Evolutionary conservation across 2,888 invertebrate genomes (phyloP).

Genomic region (Parnassius apollo): DNA sequence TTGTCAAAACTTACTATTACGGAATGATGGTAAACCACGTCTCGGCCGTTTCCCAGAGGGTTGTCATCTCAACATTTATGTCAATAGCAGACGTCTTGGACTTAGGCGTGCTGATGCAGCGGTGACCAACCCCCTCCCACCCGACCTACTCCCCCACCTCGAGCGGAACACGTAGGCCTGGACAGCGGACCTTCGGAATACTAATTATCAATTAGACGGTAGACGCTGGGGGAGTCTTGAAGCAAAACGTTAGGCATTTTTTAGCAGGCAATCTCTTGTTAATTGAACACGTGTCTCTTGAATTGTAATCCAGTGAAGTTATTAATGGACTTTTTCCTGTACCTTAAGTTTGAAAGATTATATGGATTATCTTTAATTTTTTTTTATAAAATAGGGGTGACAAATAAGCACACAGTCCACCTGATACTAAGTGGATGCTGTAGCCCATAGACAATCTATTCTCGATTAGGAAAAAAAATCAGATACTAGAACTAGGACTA

Average conservation of each 20-base stretch:
- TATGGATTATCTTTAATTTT: too few relatives aligned
- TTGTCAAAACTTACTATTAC: too few relatives aligned
- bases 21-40: slow-evolving; percentile 44
- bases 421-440: too few relatives aligned
- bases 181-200: slow-evolving; percentile 58
- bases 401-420: too few relatives aligned
- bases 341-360: too few relatives aligned
- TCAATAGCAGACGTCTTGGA: slow-evolving; percentile 61
- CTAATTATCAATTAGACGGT: slow-evolving; percentile 70
- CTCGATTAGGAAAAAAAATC: too few relatives aligned
- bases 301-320: slow-evolving; percentile 8
- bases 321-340: neutral
- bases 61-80: slow-evolving; percentile 42
- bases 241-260: slow-evolving; percentile 31
- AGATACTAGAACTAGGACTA: too few relatives aligned
- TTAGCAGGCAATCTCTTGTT: slow-evolving; percentile 28
- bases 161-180: slow-evolving; percentile 60
- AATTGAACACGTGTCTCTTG: slow-evolving; percentile 23
- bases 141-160: slow-evolving; percentile 36
- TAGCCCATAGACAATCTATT: too few relatives aligned
- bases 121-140: slow-evolving; percentile 38
- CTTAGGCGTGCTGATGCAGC: slow-evolving; percentile 50
- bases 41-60: slow-evolving; percentile 46
- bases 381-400: too few relatives aligned
- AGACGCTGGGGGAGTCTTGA: slow-evolving; percentile 39